These are phyloP conservation scores for Drosophila triauraria DNA, from an alignment of 1,140 invertebrate species.

Conservation along the genomic window DNA sequence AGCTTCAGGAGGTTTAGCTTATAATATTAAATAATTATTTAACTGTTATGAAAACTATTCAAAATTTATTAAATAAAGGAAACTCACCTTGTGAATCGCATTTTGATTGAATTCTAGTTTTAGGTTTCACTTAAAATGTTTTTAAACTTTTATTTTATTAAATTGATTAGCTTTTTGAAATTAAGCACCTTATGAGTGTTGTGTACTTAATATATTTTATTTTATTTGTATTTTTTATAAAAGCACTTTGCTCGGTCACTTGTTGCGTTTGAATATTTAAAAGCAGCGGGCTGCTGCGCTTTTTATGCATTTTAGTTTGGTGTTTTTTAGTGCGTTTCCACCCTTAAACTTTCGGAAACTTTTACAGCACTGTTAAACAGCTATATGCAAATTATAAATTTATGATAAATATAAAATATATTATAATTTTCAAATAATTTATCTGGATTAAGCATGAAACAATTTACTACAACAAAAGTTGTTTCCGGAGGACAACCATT, in stretches of 20 bases:
- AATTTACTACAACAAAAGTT: too few species aligned
- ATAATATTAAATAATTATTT: too few species aligned
- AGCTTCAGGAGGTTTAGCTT: too few species aligned
- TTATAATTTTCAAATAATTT: too few species aligned
- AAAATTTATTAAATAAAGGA: not conserved
- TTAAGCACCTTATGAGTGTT: not conserved
- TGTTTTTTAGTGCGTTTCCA: conserved; percentile 54
- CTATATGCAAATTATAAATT: not conserved
- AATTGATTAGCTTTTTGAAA: not conserved
- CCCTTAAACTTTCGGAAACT: not conserved
- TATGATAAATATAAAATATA: not conserved
- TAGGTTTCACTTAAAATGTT: not conserved
- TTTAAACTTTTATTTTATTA: not conserved
- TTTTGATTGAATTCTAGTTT: conserved; percentile 25
- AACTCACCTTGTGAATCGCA: conserved; percentile 72
- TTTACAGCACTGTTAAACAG: not conserved
- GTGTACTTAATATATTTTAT: not conserved
- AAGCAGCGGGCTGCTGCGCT: conserved; percentile 21
- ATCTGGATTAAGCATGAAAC: too few species aligned
- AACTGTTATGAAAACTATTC: too few species aligned
- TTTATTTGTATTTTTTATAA: not conserved
- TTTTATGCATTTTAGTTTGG: conserved; percentile 52
- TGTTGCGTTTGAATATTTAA: conserved; percentile 56
- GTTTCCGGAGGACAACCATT: too few species aligned
- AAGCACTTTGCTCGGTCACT: conserved; percentile 37